Percentiles rank a stretch among this genome's conserved stretches.
These are phyloP conservation scores for Epizoanthus fatuus DNA, from an alignment of 92 coral and sea anemone genomes.

Conservation along the genomic window DNA sequence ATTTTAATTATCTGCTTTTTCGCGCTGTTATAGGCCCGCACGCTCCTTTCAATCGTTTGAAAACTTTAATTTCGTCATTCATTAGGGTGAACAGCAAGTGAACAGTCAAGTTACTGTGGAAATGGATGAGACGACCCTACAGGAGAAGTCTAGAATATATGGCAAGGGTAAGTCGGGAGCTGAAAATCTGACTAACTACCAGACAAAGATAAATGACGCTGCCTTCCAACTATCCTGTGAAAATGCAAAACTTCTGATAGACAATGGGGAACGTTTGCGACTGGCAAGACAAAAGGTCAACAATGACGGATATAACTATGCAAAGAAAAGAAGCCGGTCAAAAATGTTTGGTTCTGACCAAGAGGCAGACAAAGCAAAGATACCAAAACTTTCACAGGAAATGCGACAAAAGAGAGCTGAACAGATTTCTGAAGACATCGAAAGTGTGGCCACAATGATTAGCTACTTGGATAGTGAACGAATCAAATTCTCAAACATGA, in stretches of 20 bases:
- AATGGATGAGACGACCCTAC: conserved; percentile 20
- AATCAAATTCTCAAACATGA: not conserved
- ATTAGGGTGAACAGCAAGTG: too few relatives aligned
- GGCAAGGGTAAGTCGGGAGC: conserved; percentile 14
- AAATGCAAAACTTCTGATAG: conserved; percentile 26
- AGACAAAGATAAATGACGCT: conserved; percentile 42
- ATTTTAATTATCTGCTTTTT: too few relatives aligned
- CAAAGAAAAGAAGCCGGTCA: conserved; percentile 61
- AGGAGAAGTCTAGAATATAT: conserved; percentile 42
- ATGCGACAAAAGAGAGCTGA: conserved; percentile 36
- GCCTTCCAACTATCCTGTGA: conserved; percentile 47
- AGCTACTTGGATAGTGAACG: conserved; percentile 26
- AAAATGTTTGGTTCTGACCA: conserved; percentile 45
- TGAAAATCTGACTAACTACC: conserved; percentile 48
- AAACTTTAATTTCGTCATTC: too few relatives aligned
- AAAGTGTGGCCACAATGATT: conserved; percentile 50
- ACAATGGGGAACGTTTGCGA: conserved; percentile 36
- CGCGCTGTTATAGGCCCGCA: too few relatives aligned
- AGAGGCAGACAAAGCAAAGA: conserved; percentile 44
- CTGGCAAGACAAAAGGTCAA: conserved; percentile 48
- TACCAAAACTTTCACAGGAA: conserved; percentile 48
- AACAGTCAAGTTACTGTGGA: conserved; percentile 35
- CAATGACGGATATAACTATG: conserved; percentile 52
- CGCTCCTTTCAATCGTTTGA: too few relatives aligned
- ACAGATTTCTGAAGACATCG: conserved; percentile 56